Evolutionary conservation across 2,797 vertebrate genomes (phyloP), one percentile per base, ranked within the genome.

Genomic region (Xiphophorus birchmanni): DNA sequence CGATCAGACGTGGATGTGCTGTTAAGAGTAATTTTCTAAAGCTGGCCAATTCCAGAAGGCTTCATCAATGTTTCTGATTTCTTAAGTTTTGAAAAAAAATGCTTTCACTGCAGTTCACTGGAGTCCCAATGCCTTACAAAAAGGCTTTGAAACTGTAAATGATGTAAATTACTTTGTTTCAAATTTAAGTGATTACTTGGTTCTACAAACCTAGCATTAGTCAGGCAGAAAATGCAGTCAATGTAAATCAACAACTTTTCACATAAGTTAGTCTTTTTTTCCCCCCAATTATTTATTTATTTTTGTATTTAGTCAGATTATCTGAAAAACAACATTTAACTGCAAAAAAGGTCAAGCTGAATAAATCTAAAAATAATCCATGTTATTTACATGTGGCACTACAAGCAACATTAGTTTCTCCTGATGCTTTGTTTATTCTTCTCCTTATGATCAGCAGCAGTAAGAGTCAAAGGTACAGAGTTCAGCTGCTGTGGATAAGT

Each of bases 221-320:
- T 29, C n/a, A 29, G n/a, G n/a, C 32, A 65, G 60, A 65, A 65
- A 65, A 37, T 37, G 32, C 32, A 18, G 32, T 4, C 3, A 18
- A 10, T 65, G 32, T 37, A 65, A 37, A 7, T 35, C 58, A 35
- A 65, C 60, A 65, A 18, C 60, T 18, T 21, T 32, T 58, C 11
- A 58, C n/a, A 29, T 58, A 13, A 13, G 56, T 58, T 13, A 58
- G 47, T 47, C 15, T 18, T 48, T 47, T 47, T 47, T 17, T 5
- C 0, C 1, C 3, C 0, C 1, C 3, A 48, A 48, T 48, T 48
- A 48, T 1, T 48, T 48, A 0, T 58, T 48, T 48, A 7, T n/a
- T 56, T 56, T 56, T 11, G 54, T 4, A 56, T 65, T 65, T 37
- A 37, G 56, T 32, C 29, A 15, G 12, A 12, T 60, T 60, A 32